Evolutionary conservation across 2,888 invertebrate genomes (phyloP).

Genomic region (Aphidius colemani): DNA sequence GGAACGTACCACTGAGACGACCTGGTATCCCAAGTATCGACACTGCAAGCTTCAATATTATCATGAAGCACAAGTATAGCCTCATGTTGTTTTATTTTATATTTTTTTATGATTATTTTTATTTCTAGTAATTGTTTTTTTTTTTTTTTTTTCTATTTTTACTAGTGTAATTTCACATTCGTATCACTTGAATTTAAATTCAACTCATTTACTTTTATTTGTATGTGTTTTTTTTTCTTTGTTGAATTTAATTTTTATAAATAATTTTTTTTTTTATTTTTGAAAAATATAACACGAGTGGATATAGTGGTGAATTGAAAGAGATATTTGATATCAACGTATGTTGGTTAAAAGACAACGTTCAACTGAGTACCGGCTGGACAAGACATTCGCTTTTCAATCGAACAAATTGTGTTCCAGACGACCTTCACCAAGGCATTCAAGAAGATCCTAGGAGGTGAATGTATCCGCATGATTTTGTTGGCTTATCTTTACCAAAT

Average conservation of each 20-base stretch:
- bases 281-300: slow-evolving; percentile 13
- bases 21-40: slow-evolving; percentile 44
- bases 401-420: slow-evolving; percentile 44
- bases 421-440: slow-evolving; percentile 48
- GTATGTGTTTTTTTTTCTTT: too few relatives aligned
- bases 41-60: slow-evolving; percentile 38
- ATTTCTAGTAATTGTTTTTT: slow-evolving; percentile 12
- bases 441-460: neutral
- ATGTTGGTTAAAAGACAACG: slow-evolving; percentile 45
- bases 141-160: too few relatives aligned
- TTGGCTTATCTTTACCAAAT: too few relatives aligned
- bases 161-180: too few relatives aligned
- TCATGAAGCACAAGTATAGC: slow-evolving; percentile 34
- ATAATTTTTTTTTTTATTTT: too few relatives aligned
- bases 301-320: slow-evolving; percentile 17
- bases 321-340: slow-evolving; percentile 36
- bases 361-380: slow-evolving; percentile 45
- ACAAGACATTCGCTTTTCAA: slow-evolving; percentile 54
- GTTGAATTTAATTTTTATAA: too few relatives aligned
- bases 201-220: too few relatives aligned
- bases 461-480: too few relatives aligned
- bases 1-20: slow-evolving; percentile 46
- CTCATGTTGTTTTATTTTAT: slow-evolving; percentile 31
- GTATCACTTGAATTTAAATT: too few relatives aligned
- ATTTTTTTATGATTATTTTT: slow-evolving; percentile 8